Evolutionary conservation across 2,888 invertebrate genomes (phyloP), one percentile per base, ranked within the genome.

Genomic region (Drosophila phalerata): DNA sequence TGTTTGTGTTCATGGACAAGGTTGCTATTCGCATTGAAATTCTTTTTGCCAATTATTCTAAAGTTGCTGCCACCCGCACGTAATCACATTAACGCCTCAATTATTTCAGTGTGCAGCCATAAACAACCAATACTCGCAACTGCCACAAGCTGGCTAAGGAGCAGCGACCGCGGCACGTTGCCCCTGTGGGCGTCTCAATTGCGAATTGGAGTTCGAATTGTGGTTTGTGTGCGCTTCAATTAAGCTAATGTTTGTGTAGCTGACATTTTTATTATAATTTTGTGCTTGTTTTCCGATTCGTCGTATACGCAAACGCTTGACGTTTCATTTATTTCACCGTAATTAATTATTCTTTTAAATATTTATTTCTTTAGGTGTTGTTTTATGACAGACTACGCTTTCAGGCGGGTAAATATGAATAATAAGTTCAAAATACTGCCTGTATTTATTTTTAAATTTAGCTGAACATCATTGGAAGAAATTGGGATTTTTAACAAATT

Each of bases 221-320:
- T 32, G 57, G 38, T 25, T 76, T 68, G 47, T 67, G 32, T 58
- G 73, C 51, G 67, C 61, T 77, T 79, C 70, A 79, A 77, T 79
- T 77, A 79, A 79, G 77, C 74, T 70, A 73, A 83, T 86, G 77
- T 77, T 68, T 45, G 64, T 63, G 69, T 55, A 47, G 45, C 56
- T 55, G 85, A 81, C 73, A 79, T 67, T 85, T 80, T 85, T 80
- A 85, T 85, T 87, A 70, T 76, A 65, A 76, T 87, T 77, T 79
- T 72, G 52, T n/a, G 75, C 68, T 70, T 70, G 64, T 77, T 81
- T 62, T 61, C 52, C 69, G 69, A 57, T 75, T 69, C 55, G 40
- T 40, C 53, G 9, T 47, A 15, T 47, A 9, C 10, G 8, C 3
- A 40, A 40, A 28, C 19, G 55, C 58, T 25, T 58, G 51, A 37